phyloP scores from a whole-genome alignment of 1,140 invertebrate species.

The Pogonomyrmex barbatus region DNA sequence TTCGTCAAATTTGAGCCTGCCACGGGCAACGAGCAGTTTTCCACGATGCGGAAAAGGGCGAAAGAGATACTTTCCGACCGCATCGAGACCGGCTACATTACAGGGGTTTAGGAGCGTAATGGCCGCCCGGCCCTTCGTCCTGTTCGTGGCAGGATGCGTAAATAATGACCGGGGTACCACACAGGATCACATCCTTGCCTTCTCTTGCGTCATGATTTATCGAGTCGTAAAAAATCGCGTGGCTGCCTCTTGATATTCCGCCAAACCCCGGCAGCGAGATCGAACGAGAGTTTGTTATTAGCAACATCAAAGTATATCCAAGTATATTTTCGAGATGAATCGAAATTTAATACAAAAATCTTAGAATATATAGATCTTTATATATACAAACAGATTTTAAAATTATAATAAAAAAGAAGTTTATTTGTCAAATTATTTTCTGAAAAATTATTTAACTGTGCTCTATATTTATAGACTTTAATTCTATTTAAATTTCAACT shows the following conservation, averaged over 20 bases:
- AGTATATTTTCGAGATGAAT: slow-evolving; percentile 28
- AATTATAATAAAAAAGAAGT: not conserved
- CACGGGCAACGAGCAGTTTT: slow-evolving; percentile 31
- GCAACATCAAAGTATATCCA: not conserved
- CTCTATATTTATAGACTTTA: not conserved
- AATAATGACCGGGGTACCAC: slow-evolving; percentile 71
- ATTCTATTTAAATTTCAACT: not conserved
- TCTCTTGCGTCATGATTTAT: slow-evolving; percentile 68
- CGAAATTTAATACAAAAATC: not conserved
- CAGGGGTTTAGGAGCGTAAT: slow-evolving; percentile 34
- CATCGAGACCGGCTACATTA: slow-evolving; percentile 55
- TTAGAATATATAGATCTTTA: not conserved
- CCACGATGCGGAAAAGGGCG: slow-evolving; percentile 57
- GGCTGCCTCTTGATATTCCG: slow-evolving; percentile 49
- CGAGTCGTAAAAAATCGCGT: slow-evolving; percentile 50
- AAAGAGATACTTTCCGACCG: slow-evolving; percentile 48
- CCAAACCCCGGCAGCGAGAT: not conserved
- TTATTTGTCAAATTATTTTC: not conserved
- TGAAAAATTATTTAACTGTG: not conserved
- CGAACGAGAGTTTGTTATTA: slow-evolving; percentile 34
- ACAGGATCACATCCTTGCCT: slow-evolving; percentile 57
- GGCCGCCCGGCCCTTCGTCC: slow-evolving; percentile 55
- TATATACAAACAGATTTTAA: too few species aligned
- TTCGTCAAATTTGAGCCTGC: slow-evolving; percentile 52
- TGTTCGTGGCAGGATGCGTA: slow-evolving; percentile 74